phyloP scores from a whole-genome alignment of 1,140 invertebrate genomes.

The Phymastichus coffea region DNA sequence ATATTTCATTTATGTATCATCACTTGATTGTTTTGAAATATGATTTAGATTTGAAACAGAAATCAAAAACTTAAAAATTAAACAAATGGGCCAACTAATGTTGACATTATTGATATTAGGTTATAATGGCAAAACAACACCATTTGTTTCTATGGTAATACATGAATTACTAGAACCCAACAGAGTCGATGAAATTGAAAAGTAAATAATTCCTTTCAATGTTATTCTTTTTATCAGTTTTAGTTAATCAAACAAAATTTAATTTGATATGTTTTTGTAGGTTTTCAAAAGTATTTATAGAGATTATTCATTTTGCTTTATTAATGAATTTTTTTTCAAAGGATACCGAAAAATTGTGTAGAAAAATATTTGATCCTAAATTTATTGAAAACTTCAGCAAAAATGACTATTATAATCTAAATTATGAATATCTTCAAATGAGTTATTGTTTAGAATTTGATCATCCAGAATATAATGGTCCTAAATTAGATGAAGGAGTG shows the following conservation, averaged over 20 bases:
- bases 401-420: constrained; percentile 43
- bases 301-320: constrained; percentile 55
- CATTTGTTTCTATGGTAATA: constrained; percentile 51
- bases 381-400: constrained; percentile 52
- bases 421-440: constrained; percentile 57
- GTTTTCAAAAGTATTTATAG: constrained; percentile 49
- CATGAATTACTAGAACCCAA: constrained; percentile 53
- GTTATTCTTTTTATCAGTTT: neutral
- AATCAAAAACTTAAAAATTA: constrained; percentile 52
- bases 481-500: constrained; percentile 47
- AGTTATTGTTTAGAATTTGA: constrained; percentile 60
- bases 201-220: constrained; percentile 28
- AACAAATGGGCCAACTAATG: constrained; percentile 64
- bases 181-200: constrained; percentile 52
- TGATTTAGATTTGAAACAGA: constrained; percentile 37
- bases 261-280: constrained; percentile 19
- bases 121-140: constrained; percentile 44
- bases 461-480: constrained; percentile 60
- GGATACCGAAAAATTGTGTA: constrained; percentile 58
- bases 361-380: constrained; percentile 46
- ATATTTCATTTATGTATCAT: too few species aligned
- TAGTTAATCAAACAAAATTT: neutral
- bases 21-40: too few species aligned
- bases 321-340: constrained; percentile 49
- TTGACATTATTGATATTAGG: constrained; percentile 57